These are phyloP conservation scores for Enteromius treurensis DNA, from an alignment of 2,797 vertebrate genomes.

Conservation along the genomic window DNA sequence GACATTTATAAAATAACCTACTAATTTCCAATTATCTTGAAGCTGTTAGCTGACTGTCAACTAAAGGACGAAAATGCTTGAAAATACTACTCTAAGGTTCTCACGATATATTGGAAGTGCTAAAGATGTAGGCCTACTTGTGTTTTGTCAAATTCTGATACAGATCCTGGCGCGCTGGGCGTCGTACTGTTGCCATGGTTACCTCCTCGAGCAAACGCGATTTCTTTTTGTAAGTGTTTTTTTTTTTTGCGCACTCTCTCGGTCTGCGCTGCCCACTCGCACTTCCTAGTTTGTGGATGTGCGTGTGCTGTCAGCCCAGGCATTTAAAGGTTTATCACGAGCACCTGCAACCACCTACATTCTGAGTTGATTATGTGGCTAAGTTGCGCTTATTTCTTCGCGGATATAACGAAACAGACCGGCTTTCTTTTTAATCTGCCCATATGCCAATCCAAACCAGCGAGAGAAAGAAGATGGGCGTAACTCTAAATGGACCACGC, in stretches of 20 bases:
- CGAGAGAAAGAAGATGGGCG: slow-evolving; percentile 37
- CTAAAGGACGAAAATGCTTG: no score
- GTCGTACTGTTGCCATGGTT: not conserved
- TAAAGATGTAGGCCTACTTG: not conserved
- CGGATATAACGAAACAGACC: not conserved
- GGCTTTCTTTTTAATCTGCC: slow-evolving; percentile 27
- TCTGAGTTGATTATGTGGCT: not conserved
- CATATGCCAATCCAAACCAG: slow-evolving; percentile 58
- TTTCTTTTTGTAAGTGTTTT: not conserved
- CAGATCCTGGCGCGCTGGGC: not conserved
- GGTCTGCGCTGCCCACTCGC: not conserved
- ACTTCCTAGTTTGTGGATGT: not conserved
- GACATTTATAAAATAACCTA: not conserved
- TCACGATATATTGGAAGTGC: not conserved
- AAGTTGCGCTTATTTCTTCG: not conserved
- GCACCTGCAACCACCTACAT: not conserved
- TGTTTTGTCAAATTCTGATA: not conserved
- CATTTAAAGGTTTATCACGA: not conserved
- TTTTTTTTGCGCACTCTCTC: not conserved
- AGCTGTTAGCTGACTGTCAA: not conserved
- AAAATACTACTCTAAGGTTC: not conserved
- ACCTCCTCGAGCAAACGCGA: not conserved
- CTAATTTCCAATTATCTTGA: not conserved
- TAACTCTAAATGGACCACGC: slow-evolving; percentile 59
- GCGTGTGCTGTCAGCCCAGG: not conserved